A percentile compares a stretch with the other conserved stretches of the same genome.
Evolutionary conservation across 2,797 vertebrate species (phyloP).

Genomic region (Mionectes olivaceus): DNA sequence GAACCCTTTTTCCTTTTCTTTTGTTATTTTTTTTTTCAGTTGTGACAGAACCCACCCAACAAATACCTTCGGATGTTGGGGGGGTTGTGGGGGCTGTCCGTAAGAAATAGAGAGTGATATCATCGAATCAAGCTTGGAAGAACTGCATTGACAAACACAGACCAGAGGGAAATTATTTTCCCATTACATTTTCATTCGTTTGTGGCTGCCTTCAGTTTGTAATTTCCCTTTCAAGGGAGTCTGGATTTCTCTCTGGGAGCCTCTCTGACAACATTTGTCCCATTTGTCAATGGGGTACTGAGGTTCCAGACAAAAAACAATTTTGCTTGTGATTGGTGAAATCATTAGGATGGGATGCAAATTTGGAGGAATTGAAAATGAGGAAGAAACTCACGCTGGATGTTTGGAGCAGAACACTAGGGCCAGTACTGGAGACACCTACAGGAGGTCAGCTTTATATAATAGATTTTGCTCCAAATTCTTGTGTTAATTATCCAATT

Average conservation of each 20-base stretch:
- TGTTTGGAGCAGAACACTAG: neutral
- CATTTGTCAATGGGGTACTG: neutral
- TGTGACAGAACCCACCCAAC: neutral
- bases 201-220: slow-evolving; percentile 27
- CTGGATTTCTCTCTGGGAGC: neutral
- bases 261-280: neutral
- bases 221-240: slow-evolving; percentile 44
- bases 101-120: neutral
- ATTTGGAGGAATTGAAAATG: neutral
- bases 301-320: neutral
- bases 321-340: neutral
- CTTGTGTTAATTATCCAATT: neutral
- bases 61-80: neutral
- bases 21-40: neutral
- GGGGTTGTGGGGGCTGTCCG: neutral
- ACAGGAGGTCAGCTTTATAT: neutral
- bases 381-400: neutral
- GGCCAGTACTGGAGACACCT: neutral
- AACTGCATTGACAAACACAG: slow-evolving; percentile 35
- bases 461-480: neutral
- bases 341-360: neutral
- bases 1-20: neutral
- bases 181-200: slow-evolving; percentile 40
- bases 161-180: slow-evolving; percentile 42
- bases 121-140: slow-evolving; percentile 38